phyloP scores from a whole-genome alignment of 2,113 vertebrate genomes.

The Mystacornis crossleyi region DNA sequence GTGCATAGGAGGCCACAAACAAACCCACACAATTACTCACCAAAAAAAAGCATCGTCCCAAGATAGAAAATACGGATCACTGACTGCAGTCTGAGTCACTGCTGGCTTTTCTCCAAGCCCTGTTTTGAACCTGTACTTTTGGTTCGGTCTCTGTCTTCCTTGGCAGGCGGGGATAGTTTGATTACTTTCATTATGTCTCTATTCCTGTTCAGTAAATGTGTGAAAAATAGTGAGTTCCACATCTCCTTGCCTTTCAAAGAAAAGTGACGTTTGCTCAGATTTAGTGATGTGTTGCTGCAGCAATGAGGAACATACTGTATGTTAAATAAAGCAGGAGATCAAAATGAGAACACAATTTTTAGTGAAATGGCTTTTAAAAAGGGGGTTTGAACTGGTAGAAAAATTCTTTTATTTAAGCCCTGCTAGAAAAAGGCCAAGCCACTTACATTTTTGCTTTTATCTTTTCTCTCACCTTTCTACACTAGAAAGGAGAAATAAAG shows the following conservation, averaged over 20 bases:
- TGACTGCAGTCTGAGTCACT: neutral
- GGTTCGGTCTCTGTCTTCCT: neutral
- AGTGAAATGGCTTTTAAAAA: neutral
- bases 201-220: neutral
- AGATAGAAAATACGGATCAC: neutral
- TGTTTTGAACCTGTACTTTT: neutral
- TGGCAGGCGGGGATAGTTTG: neutral
- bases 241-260: neutral
- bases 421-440: neutral
- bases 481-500: neutral
- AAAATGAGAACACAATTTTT: neutral
- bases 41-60: neutral
- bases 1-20: neutral
- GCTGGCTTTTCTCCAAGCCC: neutral
- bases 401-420: neutral
- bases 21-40: neutral
- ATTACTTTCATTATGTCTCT: neutral
- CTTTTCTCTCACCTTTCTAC: neutral
- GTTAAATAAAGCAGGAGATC: neutral
- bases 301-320: neutral
- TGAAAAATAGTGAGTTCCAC: rapidly evolving
- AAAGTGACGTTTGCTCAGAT: neutral
- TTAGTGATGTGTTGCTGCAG: neutral
- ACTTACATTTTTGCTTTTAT: neutral
- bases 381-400: neutral